Evolutionary conservation across 2,113 vertebrate species (phyloP).

Genomic region (Melozone crissalis): DNA sequence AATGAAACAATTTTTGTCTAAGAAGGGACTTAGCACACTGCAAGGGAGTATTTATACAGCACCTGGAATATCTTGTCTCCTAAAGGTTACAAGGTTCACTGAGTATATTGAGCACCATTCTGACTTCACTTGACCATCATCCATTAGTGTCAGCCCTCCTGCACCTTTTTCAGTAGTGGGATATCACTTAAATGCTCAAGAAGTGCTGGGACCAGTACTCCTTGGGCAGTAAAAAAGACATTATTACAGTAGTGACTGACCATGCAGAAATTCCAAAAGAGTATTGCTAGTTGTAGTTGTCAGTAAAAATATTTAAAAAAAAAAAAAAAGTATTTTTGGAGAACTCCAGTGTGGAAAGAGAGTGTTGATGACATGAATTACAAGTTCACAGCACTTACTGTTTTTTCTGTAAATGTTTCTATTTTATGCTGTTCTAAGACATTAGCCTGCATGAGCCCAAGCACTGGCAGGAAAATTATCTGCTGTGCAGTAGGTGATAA

Average conservation of each 20-base stretch:
- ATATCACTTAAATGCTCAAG: neutral
- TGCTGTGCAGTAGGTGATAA: neutral
- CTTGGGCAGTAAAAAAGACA: neutral
- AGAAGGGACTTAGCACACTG: neutral
- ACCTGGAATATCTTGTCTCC: neutral
- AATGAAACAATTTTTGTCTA: neutral
- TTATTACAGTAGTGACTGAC: neutral
- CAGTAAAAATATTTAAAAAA: neutral
- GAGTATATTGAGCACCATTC: neutral
- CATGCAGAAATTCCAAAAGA: neutral
- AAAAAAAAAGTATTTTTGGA: accelerated
- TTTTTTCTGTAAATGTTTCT: neutral
- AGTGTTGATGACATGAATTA: neutral
- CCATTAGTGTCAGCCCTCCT: neutral
- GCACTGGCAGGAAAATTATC: neutral
- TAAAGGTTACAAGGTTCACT: neutral
- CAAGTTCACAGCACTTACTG: neutral
- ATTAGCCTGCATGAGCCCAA: neutral
- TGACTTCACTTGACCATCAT: neutral
- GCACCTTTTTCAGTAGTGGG: neutral
- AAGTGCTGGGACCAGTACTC: neutral
- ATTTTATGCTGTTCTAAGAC: neutral
- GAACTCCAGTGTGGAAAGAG: neutral
- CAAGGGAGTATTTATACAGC: neutral
- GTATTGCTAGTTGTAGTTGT: neutral